Evolutionary conservation across 2,113 vertebrate genomes (phyloP).

Genomic region (Ciconia stormi): DNA sequence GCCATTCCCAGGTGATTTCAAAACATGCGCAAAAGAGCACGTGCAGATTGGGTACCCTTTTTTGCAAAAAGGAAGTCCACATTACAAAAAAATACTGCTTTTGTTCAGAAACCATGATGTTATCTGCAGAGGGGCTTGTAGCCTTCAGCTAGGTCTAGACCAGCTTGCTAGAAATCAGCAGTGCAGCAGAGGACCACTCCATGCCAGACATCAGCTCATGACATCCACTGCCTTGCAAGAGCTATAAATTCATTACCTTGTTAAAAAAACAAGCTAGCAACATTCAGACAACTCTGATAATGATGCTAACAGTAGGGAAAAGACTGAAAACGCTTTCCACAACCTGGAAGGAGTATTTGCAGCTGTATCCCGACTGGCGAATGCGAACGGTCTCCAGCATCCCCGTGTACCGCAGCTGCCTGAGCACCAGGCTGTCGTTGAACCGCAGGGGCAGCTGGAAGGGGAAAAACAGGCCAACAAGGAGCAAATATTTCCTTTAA

Average conservation of each 20-base stretch:
- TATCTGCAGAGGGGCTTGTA: not conserved
- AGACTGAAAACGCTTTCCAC: not conserved
- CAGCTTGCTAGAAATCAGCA: not conserved
- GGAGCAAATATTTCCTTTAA: not conserved
- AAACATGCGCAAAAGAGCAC: accelerated
- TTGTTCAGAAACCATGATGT: not conserved
- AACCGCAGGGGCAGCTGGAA: conserved; percentile 91
- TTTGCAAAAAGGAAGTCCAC: not conserved
- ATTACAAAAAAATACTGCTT: not conserved
- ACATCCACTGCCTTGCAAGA: not conserved
- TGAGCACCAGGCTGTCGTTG: conserved; percentile 88
- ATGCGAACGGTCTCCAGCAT: conserved; percentile 98
- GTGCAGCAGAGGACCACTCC: too few relatives aligned
- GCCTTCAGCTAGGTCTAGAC: not conserved
- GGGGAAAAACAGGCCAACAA: not conserved
- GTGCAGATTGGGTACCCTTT: not conserved
- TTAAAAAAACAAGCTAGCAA: not conserved
- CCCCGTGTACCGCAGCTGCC: conserved; percentile 96
- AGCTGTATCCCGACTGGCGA: conserved; percentile 94
- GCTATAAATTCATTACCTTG: not conserved
- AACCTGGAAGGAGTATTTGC: conserved; percentile 95
- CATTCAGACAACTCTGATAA: not conserved
- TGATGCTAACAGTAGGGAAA: not conserved
- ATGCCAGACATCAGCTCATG: not conserved
- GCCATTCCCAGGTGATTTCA: not conserved